A percentile compares a stretch with the other conserved stretches of the same genome.
phyloP scores from a whole-genome alignment of 2,888 invertebrate species.

The Campoplex capitator region DNA sequence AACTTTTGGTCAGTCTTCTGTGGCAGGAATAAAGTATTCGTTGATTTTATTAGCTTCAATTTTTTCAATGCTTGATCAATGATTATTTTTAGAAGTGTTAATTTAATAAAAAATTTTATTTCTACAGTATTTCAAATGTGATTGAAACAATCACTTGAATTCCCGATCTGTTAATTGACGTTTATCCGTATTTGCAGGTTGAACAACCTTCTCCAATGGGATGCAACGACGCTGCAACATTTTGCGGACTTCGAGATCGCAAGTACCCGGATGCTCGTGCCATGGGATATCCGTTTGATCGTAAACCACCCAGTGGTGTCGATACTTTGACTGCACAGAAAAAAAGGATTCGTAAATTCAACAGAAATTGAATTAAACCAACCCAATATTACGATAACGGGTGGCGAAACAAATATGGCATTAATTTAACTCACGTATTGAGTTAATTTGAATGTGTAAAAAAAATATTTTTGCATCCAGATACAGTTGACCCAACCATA shows the following conservation, averaged over 20 bases:
- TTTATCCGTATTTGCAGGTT: slow-evolving; percentile 71
- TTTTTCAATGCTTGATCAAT: neutral
- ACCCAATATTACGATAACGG: too few relatives aligned
- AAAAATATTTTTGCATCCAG: too few relatives aligned
- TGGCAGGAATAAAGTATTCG: too few relatives aligned
- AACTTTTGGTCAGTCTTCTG: too few relatives aligned
- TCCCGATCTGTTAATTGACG: neutral
- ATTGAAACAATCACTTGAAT: neutral
- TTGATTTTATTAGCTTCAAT: neutral
- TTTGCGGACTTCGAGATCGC: slow-evolving; percentile 91
- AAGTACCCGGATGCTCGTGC: slow-evolving; percentile 92
- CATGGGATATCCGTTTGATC: slow-evolving; percentile 94
- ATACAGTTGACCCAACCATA: too few relatives aligned
- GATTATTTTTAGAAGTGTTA: neutral
- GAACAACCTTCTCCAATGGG: slow-evolving; percentile 71
- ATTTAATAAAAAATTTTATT: neutral
- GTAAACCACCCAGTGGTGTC: slow-evolving; percentile 87
- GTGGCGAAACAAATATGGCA: too few relatives aligned
- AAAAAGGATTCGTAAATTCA: too few relatives aligned
- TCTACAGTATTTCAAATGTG: neutral
- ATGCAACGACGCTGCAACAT: slow-evolving; percentile 91
- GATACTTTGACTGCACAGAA: slow-evolving; percentile 86
- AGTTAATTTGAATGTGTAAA: too few relatives aligned
- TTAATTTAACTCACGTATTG: too few relatives aligned
- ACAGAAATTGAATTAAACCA: too few relatives aligned